phyloP scores from a whole-genome alignment of 2,888 invertebrate species.

The Yponomeuta malinellus region DNA sequence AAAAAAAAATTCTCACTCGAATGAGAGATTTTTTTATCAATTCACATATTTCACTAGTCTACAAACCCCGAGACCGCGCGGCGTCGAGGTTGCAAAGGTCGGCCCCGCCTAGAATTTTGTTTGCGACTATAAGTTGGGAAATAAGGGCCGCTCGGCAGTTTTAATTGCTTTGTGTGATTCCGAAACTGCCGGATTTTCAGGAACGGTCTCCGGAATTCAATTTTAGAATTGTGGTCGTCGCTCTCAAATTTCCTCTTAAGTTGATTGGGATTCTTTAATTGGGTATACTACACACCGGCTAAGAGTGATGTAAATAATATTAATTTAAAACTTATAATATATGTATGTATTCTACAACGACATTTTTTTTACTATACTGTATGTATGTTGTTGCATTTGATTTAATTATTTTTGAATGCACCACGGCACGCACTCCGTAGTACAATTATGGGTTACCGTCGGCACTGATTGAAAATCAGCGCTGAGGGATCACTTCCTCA shows the following conservation, averaged over 20 bases:
- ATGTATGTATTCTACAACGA: too few relatives aligned
- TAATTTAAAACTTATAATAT: too few relatives aligned
- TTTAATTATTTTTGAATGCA: too few relatives aligned
- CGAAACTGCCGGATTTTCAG: background rate
- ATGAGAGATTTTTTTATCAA: background rate
- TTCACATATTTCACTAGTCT: background rate
- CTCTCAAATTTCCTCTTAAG: background rate
- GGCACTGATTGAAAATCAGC: too few relatives aligned
- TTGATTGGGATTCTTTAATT: background rate
- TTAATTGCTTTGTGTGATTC: conserved; percentile 8
- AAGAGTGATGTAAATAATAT: too few relatives aligned
- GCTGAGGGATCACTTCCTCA: too few relatives aligned
- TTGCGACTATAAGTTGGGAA: conserved; percentile 6
- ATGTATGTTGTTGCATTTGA: too few relatives aligned
- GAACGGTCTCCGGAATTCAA: background rate
- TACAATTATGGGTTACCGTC: too few relatives aligned
- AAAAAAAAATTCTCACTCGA: background rate
- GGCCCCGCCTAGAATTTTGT: background rate
- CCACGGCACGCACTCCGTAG: too few relatives aligned
- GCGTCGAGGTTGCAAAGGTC: background rate
- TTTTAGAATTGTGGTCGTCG: background rate
- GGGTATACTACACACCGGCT: too few relatives aligned
- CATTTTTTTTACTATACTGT: too few relatives aligned
- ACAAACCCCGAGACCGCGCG: background rate
- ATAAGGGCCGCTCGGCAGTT: background rate